Evolutionary conservation across 23 tunicate species (phyloP).

Genomic region (Oikopleura dioica): DNA sequence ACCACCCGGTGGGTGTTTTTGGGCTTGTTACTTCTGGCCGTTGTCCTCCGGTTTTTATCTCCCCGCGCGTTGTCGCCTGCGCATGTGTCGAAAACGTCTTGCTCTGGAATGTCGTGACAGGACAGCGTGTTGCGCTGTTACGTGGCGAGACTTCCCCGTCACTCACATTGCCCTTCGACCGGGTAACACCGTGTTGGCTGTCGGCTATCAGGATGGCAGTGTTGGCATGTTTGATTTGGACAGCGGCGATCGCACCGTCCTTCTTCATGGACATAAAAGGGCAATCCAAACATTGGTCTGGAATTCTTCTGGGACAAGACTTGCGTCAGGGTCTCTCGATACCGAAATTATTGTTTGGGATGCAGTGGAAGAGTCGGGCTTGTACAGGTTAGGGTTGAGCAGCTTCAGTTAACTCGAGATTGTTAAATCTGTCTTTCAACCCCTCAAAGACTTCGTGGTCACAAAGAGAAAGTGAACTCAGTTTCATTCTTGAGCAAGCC

Average conservation of each 20-base stretch:
- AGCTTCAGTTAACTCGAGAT: too few species aligned
- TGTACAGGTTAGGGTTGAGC: too few species aligned
- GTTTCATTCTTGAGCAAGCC: constrained; percentile 22
- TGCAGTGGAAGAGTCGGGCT: constrained; percentile 61
- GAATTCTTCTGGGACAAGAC: constrained; percentile 21
- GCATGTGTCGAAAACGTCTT: neutral
- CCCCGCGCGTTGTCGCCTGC: neutral
- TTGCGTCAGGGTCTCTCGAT: constrained; percentile 65
- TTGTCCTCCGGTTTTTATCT: neutral
- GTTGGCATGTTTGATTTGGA: neutral
- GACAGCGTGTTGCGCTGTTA: neutral
- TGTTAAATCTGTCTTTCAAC: too few species aligned
- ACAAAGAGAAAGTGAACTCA: constrained; percentile 52
- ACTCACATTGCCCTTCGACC: neutral
- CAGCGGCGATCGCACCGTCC: neutral
- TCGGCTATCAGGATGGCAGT: neutral
- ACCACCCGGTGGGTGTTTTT: neutral
- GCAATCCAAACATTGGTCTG: neutral
- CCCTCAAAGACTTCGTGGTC: constrained; percentile 73
- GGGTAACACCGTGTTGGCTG: neutral
- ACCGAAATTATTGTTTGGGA: constrained; percentile 70
- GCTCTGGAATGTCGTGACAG: neutral
- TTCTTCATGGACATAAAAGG: neutral
- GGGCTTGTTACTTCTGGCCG: neutral
- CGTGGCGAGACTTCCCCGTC: neutral